Percentiles rank a stretch among this genome's conserved stretches.
phyloP scores from a whole-genome alignment of 2,113 vertebrate genomes.

The Gopherus flavomarginatus region DNA sequence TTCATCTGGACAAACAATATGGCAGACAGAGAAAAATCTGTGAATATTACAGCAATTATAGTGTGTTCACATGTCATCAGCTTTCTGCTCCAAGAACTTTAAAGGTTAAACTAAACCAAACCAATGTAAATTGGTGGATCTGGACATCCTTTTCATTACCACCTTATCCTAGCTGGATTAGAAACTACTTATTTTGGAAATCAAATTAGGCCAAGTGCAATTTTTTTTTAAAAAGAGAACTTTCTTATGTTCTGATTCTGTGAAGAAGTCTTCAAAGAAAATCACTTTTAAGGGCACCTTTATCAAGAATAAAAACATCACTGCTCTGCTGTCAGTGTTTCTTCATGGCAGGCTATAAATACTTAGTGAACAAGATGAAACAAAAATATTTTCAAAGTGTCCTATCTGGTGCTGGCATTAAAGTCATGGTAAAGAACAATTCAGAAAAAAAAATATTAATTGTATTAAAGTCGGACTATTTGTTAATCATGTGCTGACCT shows the following conservation, averaged over 20 bases:
- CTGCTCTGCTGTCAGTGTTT: constrained; percentile 53
- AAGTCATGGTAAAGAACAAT: constrained; percentile 22
- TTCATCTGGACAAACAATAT: constrained; percentile 81
- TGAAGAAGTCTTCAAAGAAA: constrained; percentile 69
- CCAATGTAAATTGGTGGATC: constrained; percentile 89
- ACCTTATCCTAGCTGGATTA: constrained; percentile 88
- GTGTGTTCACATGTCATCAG: constrained; percentile 87
- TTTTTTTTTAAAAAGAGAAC: constrained; percentile 35
- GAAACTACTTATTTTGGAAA: constrained; percentile 91
- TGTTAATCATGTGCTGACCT: constrained; percentile 28
- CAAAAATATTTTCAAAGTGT: constrained; percentile 57
- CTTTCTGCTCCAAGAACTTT: constrained; percentile 89
- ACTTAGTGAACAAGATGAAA: constrained; percentile 70
- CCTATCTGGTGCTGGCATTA: constrained; percentile 34
- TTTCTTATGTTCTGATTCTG: constrained; percentile 54
- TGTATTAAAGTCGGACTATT: constrained; percentile 36
- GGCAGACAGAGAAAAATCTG: constrained; percentile 84
- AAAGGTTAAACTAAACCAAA: constrained; percentile 88
- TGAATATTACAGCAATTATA: constrained; percentile 86
- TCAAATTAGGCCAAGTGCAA: constrained; percentile 78
- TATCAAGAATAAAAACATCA: constrained; percentile 71
- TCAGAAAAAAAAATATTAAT: constrained; percentile 31
- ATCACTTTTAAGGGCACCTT: constrained; percentile 74
- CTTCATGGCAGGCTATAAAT: constrained; percentile 70
- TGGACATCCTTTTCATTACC: constrained; percentile 89